Percentiles rank a stretch among this genome's conserved stretches.
Conservation (phyloP, 1,140 invertebrate species). For the Penaeus chinensis region DNA sequence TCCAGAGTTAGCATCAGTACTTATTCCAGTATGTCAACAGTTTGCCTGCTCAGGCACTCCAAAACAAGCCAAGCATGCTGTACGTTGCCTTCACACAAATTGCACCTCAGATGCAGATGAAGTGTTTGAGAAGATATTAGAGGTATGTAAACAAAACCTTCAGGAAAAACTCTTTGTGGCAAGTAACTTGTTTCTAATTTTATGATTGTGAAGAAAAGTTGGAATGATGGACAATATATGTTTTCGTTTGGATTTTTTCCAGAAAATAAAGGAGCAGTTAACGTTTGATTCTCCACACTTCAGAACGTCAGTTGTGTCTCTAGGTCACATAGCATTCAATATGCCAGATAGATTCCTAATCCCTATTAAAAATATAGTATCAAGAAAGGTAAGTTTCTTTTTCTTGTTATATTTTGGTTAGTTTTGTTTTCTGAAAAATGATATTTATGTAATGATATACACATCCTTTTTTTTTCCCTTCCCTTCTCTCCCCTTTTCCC, state of each 20-base stretch:
- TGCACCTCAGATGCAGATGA: slow-evolving; percentile 79
- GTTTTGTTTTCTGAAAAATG: neutral
- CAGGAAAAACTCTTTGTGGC: neutral
- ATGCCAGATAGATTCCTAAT: slow-evolving; percentile 88
- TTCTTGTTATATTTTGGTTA: neutral
- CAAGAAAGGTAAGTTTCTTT: slow-evolving; percentile 78
- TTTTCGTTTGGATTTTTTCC: slow-evolving; percentile 53
- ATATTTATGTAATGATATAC: no score
- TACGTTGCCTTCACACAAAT: slow-evolving; percentile 89
- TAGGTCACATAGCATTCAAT: slow-evolving; percentile 92
- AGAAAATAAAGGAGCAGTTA: slow-evolving; percentile 73
- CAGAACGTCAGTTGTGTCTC: slow-evolving; percentile 90
- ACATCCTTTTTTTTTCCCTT: no score
- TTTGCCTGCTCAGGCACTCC: slow-evolving; percentile 88
- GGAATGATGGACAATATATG: no score
- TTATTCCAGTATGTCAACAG: slow-evolving; percentile 87
- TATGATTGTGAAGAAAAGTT: neutral
- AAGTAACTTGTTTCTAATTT: neutral
- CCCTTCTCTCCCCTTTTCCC: no score
- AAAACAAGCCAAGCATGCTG: slow-evolving; percentile 96
- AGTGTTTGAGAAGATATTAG: slow-evolving; percentile 88
- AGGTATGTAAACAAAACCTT: slow-evolving; percentile 69
- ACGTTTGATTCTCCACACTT: slow-evolving; percentile 85
- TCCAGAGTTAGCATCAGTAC: slow-evolving; percentile 76
- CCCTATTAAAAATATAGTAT: slow-evolving; percentile 93